Evolutionary conservation across 1,140 invertebrate species (phyloP), one percentile per base, ranked within the genome.

Genomic region (Tetramorium parvispinum): DNA sequence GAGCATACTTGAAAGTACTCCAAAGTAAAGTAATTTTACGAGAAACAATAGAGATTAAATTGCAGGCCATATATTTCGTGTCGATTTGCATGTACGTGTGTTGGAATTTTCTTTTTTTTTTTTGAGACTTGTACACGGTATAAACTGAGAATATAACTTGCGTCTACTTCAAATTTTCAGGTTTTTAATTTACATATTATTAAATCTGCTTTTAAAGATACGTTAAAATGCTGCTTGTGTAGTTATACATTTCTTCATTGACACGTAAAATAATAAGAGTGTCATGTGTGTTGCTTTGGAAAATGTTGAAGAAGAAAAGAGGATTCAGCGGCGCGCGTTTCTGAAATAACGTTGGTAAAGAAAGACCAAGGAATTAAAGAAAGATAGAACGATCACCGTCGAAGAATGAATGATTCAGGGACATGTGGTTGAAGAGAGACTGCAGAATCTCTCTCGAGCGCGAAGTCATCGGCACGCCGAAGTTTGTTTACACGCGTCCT

Each of bases 401-500:
- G 32, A 75, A 18, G 71, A 51, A 57, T 18, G 71, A 51, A 57
- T 18, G 59, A 78, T 46, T 78, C 40, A 49, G 24, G 40, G 32
- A 21, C 27, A 13, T 21, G 32, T 40, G 53, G 13, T 24, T 24
- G 73, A 55, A 6, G 32, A 24, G 27, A 40, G 71, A 32, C 8
- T 18, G 49, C 1, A 7, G 24, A 65, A 32, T 51, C 43, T 7
- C 32, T 32, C 16, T 32, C 76, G 27, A 81, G 51, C 10, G 16
- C 21, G 40, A 71, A 82, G 78, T 71, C 27, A 37, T 78, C 43
- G 49, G 59, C 76, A 65, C 66, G 51, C 43, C 27, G 13, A 73
- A 46, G 79, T 83, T 75, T 83, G 71, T 75, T 83, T 83, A 83
- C 53, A 59, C 51, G 68, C 27, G 5, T 27, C 4, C 66, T 1